Conservation (phyloP, 2,888 invertebrate genomes). For the Habrosyne pyritoides region DNA sequence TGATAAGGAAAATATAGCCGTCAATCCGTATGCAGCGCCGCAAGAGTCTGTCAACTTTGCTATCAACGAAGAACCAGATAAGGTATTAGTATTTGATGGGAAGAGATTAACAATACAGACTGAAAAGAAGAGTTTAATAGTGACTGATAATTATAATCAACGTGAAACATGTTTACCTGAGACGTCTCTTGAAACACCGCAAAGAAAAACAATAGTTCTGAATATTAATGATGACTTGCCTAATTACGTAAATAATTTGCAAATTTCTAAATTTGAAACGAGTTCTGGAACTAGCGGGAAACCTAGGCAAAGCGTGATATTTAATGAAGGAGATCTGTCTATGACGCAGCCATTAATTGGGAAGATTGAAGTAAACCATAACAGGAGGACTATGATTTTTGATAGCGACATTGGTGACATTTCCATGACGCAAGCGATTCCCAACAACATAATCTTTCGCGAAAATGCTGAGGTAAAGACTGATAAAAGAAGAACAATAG, state of each 20-base stretch:
- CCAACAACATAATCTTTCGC: conserved; percentile 23
- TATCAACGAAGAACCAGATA: conserved; percentile 52
- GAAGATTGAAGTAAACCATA: conserved; percentile 14
- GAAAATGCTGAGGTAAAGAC: conserved; percentile 8
- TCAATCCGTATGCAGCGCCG: conserved; percentile 63
- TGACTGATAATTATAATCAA: conserved; percentile 24
- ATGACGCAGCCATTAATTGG: conserved; percentile 38
- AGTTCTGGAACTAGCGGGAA: conserved; percentile 6
- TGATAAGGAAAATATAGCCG: conserved; percentile 71
- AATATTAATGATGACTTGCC: conserved; percentile 66
- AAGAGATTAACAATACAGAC: conserved; percentile 61
- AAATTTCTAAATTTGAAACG: conserved; percentile 15
- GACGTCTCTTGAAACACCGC: conserved; percentile 25
- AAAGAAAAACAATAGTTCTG: conserved; percentile 60
- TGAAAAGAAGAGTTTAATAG: conserved; percentile 25
- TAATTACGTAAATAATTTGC: conserved; percentile 48
- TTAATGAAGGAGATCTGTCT: conserved; percentile 18
- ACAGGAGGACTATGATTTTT: conserved; percentile 28
- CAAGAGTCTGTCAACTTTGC: conserved; percentile 58
- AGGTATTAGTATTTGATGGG: conserved; percentile 71
- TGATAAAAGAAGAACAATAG: conserved; percentile 25
- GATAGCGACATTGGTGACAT: conserved; percentile 30
- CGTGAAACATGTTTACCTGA: conserved; percentile 31
- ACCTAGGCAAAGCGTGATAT: conserved; percentile 27
- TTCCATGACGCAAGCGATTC: conserved; percentile 35